Evolutionary conservation across 1,140 invertebrate genomes (phyloP), one percentile per base, ranked within the genome.

Genomic region (Drosophila yakuba): DNA sequence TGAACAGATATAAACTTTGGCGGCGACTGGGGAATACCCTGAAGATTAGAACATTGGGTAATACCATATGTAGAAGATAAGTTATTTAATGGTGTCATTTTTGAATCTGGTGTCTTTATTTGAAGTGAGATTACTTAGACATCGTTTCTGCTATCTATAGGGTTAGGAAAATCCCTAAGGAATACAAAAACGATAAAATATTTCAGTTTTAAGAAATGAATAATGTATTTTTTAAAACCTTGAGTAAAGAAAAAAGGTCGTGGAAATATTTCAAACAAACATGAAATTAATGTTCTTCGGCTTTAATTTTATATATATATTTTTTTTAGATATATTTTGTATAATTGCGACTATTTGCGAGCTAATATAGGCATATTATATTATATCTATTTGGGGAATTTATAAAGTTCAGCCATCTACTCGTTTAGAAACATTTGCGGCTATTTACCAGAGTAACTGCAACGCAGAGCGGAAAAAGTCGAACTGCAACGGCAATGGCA

Each of bases 401-500:
- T 48, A 7, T n/a, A 47, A 28, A 48, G 10, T n/a, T 48, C 7
- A 28, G 4, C 11, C 45, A 32, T n/a, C 25, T 48, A 25, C 8
- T 35, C 28, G 8, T 35, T 51, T 28, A 10, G 1, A 25, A 54
- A 14, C 4, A 6, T 14, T 38, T 39, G 32, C 15, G 11, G 25
- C 11, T 23, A 32, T 25, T 47, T 11, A 2, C 23, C 45, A 7
- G 12, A 56, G 64, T 60, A 39, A 72, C 52, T 61, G 55, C 39
- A 54, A 51, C 2, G 20, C 15, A 23, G 20, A 14, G 45, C 20
- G 6, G 43, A 45, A 45, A 66, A 60, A 59, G 48, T 50, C 32
- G 32, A 58, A 47, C 81, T 72, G 43, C 83, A 74, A 74, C 64
- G 23, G 23, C 23, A 25, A 25, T 5, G 58, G 41, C 15, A 43